Conservation (phyloP, 2,797 vertebrate species). For the Oreonectes daqikongensis region DNA sequence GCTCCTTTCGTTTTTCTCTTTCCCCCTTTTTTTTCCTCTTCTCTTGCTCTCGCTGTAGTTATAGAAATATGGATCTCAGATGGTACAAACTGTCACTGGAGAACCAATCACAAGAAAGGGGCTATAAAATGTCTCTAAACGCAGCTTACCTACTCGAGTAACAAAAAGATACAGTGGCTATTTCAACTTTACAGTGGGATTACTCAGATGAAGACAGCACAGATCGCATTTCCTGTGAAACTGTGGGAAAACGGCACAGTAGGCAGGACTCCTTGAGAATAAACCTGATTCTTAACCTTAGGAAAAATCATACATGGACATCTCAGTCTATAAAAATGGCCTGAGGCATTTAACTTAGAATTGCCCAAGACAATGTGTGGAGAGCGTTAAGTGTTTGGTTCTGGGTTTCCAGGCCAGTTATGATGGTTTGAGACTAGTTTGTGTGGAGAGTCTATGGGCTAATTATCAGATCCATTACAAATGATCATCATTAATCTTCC, state of each 20-base stretch:
- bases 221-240: slow-evolving; percentile 40
- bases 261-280: not conserved
- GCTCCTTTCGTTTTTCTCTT: slow-evolving; percentile 21
- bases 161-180: slow-evolving; percentile 20
- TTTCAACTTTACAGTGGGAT: slow-evolving; percentile 43
- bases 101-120: slow-evolving; percentile 60
- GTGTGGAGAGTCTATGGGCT: not conserved
- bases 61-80: slow-evolving; percentile 70
- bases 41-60: slow-evolving; percentile 1
- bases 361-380: not conserved
- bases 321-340: not conserved
- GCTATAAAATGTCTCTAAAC: slow-evolving; percentile 50
- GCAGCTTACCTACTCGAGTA: slow-evolving; percentile 47
- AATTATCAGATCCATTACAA: slow-evolving; percentile 41
- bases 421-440: slow-evolving; percentile 32
- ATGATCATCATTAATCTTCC: slow-evolving; percentile 32
- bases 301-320: not conserved
- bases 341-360: not conserved
- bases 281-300: slow-evolving; percentile 16
- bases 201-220: slow-evolving; percentile 26
- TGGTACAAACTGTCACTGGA: slow-evolving; percentile 63
- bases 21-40: slow-evolving; percentile 2
- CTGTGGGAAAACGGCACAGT: not conserved
- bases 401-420: slow-evolving; percentile 1
- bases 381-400: slow-evolving; percentile 15